phyloP scores from a whole-genome alignment of 2,888 invertebrate species.

The Tinea pellionella region DNA sequence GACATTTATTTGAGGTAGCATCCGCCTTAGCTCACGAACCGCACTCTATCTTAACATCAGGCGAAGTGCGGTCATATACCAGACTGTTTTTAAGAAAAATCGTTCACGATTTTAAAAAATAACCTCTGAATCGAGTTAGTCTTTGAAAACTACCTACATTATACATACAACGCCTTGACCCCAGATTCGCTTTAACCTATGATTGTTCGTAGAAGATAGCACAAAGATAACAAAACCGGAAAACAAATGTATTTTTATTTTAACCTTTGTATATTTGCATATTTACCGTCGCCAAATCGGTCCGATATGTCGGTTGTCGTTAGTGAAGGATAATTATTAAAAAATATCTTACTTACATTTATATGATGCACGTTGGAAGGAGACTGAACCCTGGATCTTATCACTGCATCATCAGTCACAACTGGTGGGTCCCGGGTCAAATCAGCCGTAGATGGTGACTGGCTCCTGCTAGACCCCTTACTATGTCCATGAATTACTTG shows the following conservation, averaged over 20 bases:
- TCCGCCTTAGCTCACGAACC: no score
- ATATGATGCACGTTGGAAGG: conserved; percentile 54
- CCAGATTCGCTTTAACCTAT: neutral
- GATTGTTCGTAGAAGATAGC: no score
- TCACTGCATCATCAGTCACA: conserved; percentile 53
- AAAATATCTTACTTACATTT: conserved; percentile 46
- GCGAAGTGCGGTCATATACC: no score
- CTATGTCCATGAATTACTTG: conserved; percentile 61
- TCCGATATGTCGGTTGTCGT: no score
- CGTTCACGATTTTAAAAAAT: neutral
- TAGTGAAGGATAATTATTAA: no score
- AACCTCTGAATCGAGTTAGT: neutral
- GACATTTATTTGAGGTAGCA: no score
- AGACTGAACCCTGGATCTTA: conserved; percentile 57
- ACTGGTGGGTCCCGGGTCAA: conserved; percentile 51
- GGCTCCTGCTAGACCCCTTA: conserved; percentile 72
- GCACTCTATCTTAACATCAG: no score
- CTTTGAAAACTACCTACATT: neutral
- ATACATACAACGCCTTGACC: neutral
- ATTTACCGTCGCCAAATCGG: no score
- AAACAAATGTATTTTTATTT: no score
- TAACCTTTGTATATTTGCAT: no score
- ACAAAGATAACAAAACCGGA: no score
- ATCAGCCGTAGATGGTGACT: conserved; percentile 68
- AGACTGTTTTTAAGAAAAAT: no score